Evolutionary conservation across 2,888 invertebrate species (phyloP).

Genomic region (Netelia fuscicornis): DNA sequence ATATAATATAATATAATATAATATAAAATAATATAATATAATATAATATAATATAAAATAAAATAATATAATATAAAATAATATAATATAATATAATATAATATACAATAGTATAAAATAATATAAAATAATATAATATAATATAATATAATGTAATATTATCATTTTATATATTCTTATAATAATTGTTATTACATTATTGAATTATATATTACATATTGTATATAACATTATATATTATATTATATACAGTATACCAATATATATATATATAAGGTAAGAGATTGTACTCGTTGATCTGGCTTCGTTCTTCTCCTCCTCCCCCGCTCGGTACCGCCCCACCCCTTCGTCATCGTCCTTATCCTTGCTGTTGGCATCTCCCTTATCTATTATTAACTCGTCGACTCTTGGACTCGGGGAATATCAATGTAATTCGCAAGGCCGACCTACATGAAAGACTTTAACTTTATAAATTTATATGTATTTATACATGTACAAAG

Average conservation of each 20-base stretch:
- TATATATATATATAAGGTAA: neutral
- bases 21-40: no score
- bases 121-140: no score
- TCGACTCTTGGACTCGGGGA: conserved; percentile 64
- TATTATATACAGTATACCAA: neutral
- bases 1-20: no score
- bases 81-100: no score
- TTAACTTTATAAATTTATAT: conserved; percentile 1
- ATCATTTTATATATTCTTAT: no score
- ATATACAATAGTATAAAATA: no score
- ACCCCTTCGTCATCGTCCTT: conserved; percentile 17
- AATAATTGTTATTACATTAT: no score
- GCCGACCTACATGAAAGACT: conserved; percentile 69
- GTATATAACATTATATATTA: neutral
- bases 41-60: no score
- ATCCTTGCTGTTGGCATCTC: conserved; percentile 52
- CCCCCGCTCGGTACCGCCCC: neutral
- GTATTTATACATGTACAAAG: conserved; percentile 35
- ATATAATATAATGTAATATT: no score
- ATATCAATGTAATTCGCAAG: conserved; percentile 71
- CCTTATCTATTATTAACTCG: conserved; percentile 72
- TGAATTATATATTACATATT: neutral
- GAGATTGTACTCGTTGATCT: conserved; percentile 5
- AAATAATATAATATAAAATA: no score
- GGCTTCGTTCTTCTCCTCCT: neutral